Evolutionary conservation across 2,888 invertebrate genomes (phyloP).

Genomic region (Magallana nippona): DNA sequence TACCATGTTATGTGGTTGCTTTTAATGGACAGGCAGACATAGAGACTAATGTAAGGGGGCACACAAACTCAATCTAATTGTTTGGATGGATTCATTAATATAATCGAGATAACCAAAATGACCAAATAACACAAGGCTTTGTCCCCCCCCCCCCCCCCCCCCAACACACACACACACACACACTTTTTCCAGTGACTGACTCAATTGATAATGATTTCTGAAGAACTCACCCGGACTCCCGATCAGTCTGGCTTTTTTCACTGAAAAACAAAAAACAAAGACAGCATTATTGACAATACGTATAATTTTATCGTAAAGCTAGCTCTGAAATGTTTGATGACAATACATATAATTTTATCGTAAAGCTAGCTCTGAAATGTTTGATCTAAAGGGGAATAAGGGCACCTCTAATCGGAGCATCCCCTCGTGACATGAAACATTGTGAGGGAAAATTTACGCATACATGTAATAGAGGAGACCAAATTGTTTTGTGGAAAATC

Average conservation of each 20-base stretch:
- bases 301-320: too few relatives aligned
- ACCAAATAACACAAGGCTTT: background rate
- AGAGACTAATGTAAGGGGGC: background rate
- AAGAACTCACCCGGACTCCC: constrained; percentile 89
- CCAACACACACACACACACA: too few relatives aligned
- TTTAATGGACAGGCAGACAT: constrained; percentile 7
- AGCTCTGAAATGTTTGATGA: too few relatives aligned
- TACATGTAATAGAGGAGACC: too few relatives aligned
- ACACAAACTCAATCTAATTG: too few relatives aligned
- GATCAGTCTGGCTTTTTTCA: constrained; percentile 92
- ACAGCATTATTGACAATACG: background rate
- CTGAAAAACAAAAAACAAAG: constrained; percentile 85
- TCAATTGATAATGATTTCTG: constrained; percentile 17
- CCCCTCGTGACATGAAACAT: too few relatives aligned
- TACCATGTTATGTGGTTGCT: background rate
- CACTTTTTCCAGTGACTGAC: background rate
- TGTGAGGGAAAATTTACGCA: too few relatives aligned
- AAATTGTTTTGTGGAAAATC: too few relatives aligned
- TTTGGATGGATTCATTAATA: background rate
- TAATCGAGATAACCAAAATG: background rate
- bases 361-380: too few relatives aligned
- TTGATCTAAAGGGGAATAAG: too few relatives aligned
- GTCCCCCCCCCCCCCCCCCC: background rate
- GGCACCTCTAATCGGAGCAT: too few relatives aligned
- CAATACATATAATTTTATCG: too few relatives aligned